These are phyloP conservation scores for Rhadina sibilatrix DNA, from an alignment of 2,113 vertebrate species.

Conservation along the genomic window DNA sequence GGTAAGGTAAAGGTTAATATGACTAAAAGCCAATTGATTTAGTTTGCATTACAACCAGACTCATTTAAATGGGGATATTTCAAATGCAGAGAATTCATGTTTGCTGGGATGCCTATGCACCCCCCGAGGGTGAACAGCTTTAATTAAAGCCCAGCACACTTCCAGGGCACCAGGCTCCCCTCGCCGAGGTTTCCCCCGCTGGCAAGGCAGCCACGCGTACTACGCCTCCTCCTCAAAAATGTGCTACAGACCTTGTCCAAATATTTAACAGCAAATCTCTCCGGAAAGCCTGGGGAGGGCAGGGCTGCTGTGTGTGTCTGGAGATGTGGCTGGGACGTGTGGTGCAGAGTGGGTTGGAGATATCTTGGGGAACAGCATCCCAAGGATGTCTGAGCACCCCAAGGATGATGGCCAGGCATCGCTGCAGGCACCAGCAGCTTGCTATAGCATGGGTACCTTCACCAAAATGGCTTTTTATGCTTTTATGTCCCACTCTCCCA, in stretches of 20 bases:
- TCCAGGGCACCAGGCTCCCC: background rate
- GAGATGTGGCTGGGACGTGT: background rate
- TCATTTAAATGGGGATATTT: conserved; percentile 49
- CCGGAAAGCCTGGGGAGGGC: background rate
- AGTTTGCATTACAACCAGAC: conserved; percentile 11
- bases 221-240: background rate
- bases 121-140: conserved; percentile 12
- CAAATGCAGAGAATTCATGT: background rate
- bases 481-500: background rate
- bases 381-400: background rate
- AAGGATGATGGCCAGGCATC: background rate
- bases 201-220: background rate
- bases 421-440: background rate
- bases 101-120: background rate
- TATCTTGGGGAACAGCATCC: background rate
- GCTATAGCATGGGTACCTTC: background rate
- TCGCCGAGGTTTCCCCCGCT: background rate
- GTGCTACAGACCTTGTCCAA: background rate
- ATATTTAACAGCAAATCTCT: background rate
- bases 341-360: background rate
- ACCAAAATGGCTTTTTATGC: background rate
- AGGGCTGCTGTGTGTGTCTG: background rate
- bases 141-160: background rate
- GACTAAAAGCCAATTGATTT: conserved; percentile 28
- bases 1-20: conserved; percentile 30